Evolutionary conservation across 2,113 vertebrate genomes (phyloP), one percentile per base, ranked within the genome.

Genomic region (Gila orcuttii): DNA sequence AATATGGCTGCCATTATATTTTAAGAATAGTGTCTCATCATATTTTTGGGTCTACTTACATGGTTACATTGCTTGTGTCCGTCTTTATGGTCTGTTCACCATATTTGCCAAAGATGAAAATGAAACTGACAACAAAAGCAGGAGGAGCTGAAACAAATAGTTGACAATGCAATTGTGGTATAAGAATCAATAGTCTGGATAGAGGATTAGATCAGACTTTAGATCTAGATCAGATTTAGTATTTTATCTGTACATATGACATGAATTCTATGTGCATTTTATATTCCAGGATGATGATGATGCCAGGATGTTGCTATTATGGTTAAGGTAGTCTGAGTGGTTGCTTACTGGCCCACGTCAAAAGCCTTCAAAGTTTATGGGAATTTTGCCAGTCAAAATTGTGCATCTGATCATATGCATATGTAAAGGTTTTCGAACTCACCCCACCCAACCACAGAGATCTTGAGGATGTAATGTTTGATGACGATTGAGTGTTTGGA

Each of bases 401-500:
- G 6, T 8, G 19, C 9, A 23, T 23, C 21, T 39, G 68, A 71
- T 71, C 33, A 39, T 2, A 28, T 64, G 45, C 36, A 55, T 25
- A 71, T 71, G 21, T n/a, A 45, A 57, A 57, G 12, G 21, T 3
- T 33, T 50, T 66, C 13, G 4, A 68, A 89, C 95, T 93, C 83
- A 97, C 96, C 91, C 96, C 96, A 97, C 82, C 94, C 93, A 0
- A 86, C 0, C 6, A 96, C 60, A 79, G 91, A 92, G 39, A 97
- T 84, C 93, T 96, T 97, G 10, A 85, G 83, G 36, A 96, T 33
- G 87, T 96, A 96, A 85, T 57, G 91, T 0, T 33, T 52, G 31
- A 96, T 88, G 91, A 62, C 90, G 90, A 0, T 88, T 82, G 6
- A 91, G 3, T 73, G 89, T 50, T 55, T 92, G 89, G 95, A 39